Evolutionary conservation across 2,797 vertebrate species (phyloP).

Genomic region (Acanthopagrus latus): DNA sequence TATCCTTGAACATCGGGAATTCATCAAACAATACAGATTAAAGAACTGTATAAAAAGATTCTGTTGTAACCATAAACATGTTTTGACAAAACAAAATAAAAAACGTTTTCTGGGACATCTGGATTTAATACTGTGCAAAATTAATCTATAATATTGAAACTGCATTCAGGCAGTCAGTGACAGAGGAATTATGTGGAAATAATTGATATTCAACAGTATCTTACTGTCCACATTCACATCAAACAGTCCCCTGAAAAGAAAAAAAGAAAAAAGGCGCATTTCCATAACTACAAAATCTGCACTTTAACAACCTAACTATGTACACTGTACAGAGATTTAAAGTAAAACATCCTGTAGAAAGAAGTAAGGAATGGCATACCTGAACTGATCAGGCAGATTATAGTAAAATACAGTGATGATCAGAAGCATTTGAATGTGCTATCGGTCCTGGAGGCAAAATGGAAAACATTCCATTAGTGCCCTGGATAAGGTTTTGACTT

Average conservation of each 20-base stretch:
- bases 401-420: conserved; percentile 81
- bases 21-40: conserved; percentile 55
- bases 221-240: conserved; percentile 64
- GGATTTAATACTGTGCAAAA: conserved; percentile 69
- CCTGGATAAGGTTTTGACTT: conserved; percentile 8
- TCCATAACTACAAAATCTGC: conserved; percentile 93
- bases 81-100: conserved; percentile 43
- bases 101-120: conserved; percentile 35
- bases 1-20: conserved; percentile 51
- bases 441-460: neutral
- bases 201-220: conserved; percentile 50
- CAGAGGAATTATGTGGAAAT: conserved; percentile 49
- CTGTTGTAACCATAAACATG: conserved; percentile 39
- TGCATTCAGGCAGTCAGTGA: conserved; percentile 54
- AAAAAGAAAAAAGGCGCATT: conserved; percentile 81
- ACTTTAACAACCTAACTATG: conserved; percentile 90
- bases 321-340: conserved; percentile 93
- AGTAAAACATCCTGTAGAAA: conserved; percentile 93
- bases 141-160: conserved; percentile 55
- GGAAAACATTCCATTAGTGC: neutral
- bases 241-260: conserved; percentile 35
- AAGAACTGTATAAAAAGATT: conserved; percentile 59
- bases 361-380: conserved; percentile 71
- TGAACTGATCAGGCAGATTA: conserved; percentile 84
- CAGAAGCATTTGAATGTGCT: conserved; percentile 74